Base-by-base conservation (phyloP, 2,797 vertebrate species). In the Erpetoichthys calabaricus region DNA sequence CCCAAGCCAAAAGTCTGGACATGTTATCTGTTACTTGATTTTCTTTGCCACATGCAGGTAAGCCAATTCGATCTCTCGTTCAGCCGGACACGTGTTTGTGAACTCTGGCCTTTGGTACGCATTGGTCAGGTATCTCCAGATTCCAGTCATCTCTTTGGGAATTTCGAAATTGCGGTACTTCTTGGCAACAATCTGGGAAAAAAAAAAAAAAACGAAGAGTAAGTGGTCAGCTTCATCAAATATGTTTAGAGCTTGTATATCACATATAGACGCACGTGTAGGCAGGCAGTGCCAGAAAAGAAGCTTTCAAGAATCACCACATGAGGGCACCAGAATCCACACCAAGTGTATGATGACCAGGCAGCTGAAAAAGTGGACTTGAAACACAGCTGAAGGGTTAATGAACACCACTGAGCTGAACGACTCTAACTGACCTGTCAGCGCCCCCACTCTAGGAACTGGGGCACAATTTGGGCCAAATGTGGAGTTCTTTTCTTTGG, bases 21-120 rank as follows among this genome's bases (percentile, higher is more conserved):
- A 25, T 25, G 47, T 10, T 25, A 5, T 43, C 10, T 42, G 45
- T n/a, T 60, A 85, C 71, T 79, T 78, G 60, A 86, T 76, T 50
- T 59, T 69, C 46, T 80, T 83, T 51, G 79, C 83, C 1, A 84
- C 80, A 45, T 84, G 68, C 65, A 82, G 1, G 42, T 87, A 86
- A 8, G 81, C 83, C 3, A 77, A 87, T 59, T 91, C 88, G 56
- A 92, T 94, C 80, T 97, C 92, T 53, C 77, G 79, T 66, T 93
- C 88, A 0, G 88, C 89, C 0, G 94, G 93, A 56, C 94, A 97
- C 6, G 94, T 97, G 70, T 81, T 90, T 72, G 77, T 89, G 73
- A 98, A 97, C 73, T 97, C 94, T 56, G 93, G 90, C 74, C 86
- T 84, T 61, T 87, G 70, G 4, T 90, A 94, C 0, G 93, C 91